Evolutionary conservation across 2,888 invertebrate genomes (phyloP), one percentile per base, ranked within the genome.

Genomic region (Heteromyza rotundicornis): DNA sequence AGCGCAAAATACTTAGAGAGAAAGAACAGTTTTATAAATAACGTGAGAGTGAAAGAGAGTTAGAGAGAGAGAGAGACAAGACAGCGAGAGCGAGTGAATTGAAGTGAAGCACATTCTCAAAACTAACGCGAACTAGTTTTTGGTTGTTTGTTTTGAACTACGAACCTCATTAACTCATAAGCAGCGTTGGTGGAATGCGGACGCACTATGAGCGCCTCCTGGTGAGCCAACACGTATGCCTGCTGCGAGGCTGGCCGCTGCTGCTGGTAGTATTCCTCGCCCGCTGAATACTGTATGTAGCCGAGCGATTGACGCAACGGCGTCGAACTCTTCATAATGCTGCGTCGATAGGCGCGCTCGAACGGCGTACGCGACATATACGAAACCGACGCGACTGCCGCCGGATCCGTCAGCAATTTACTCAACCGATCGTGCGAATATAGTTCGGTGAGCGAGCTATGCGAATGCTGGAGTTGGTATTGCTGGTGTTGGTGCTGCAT

Each of bases 361-460:
- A 83, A 83, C n/a, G 81, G 80, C 27, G 81, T 81, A 10, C 81
- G 73, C n/a, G 81, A 80, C 79, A 82, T 80, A 27, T 82, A 75
- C 8, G 79, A 73, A 7, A 73, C 65, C 24, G 72, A 72, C 23
- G 71, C 71, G 16, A 57, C n/a, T 5, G 58, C 35, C 20, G 20
- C 57, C 2, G 55, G 60, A 20, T 22, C 56, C 14, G 57, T 66
- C 27, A 68, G 53, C 36, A 74, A 59, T 56, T 71, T 72, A 47
- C 73, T 71, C 17, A 73, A 57, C 50, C 73, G 72, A 64, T 74
- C 73, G 14, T 74, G 71, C 7, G 74, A 70, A 24, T 72, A 73
- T 3, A 76, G 65, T 49, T 76, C 74, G 27, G 68, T 74, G 23
- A 75, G 64, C 1, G 78, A 74, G 32, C 70, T 69, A 24, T 77